Conservation (phyloP, 2,113 vertebrate species). For the Piprites chloris region DNA sequence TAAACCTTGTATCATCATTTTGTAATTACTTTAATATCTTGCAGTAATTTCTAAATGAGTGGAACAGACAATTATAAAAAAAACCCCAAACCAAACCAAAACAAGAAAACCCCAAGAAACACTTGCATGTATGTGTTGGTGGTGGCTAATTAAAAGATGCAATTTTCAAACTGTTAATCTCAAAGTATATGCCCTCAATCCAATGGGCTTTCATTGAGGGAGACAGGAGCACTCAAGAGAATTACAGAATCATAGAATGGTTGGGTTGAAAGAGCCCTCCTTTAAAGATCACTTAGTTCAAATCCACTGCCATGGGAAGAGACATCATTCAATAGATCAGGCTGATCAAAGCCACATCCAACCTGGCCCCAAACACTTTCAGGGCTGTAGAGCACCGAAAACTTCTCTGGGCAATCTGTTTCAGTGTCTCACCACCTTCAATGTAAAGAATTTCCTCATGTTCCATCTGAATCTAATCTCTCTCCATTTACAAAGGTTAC, state of each 20-base stretch:
- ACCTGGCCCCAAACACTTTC: background rate
- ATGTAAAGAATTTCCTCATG: background rate
- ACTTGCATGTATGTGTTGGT: background rate
- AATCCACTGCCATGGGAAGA: background rate
- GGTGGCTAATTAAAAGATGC: background rate
- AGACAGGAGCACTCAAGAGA: background rate
- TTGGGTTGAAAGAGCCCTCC: background rate
- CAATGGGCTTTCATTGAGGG: background rate
- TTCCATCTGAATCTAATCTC: background rate
- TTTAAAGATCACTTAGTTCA: background rate
- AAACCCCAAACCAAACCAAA: background rate
- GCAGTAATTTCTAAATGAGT: background rate
- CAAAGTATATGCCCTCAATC: background rate
- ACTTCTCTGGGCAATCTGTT: background rate
- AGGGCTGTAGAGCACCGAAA: background rate
- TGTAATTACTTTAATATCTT: background rate
- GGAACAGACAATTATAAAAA: background rate
- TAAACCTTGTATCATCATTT: background rate
- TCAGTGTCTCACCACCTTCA: background rate
- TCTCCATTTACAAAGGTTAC: background rate
- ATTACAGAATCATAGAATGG: background rate
- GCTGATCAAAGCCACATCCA: background rate
- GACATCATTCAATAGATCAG: background rate
- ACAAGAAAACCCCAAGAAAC: background rate
- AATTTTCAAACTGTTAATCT: conserved; percentile 2